Conservation (phyloP, 2,797 vertebrate species). For the Falco concolor region DNA sequence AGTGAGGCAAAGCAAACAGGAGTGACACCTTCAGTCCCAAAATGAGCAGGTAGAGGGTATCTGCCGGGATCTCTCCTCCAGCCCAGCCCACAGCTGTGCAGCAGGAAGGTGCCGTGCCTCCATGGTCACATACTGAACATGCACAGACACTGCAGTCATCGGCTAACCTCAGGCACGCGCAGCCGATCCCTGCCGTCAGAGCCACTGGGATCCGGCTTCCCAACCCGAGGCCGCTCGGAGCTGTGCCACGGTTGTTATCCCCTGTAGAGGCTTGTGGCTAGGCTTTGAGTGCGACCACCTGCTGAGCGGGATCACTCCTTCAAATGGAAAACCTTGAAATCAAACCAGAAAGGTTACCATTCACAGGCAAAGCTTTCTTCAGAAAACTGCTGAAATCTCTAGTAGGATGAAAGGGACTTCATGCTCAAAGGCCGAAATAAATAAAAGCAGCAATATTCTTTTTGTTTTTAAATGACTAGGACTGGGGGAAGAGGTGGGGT, state of each 20-base stretch:
- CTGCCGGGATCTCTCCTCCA: too few relatives aligned
- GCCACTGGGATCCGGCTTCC: neutral
- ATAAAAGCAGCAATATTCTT: neutral
- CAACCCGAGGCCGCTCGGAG: rapidly evolving
- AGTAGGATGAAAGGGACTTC: neutral
- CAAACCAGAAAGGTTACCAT: too few relatives aligned
- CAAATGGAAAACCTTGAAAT: neutral
- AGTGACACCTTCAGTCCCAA: neutral
- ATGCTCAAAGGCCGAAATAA: rapidly evolving
- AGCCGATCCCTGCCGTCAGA: neutral
- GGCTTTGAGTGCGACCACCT: too few relatives aligned
- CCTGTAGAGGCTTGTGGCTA: neutral
- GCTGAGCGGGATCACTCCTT: neutral
- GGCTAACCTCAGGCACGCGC: neutral
- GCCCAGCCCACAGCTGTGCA: neutral
- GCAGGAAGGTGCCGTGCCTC: neutral
- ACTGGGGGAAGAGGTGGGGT: neutral
- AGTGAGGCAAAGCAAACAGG: neutral
- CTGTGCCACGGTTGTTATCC: rapidly evolving
- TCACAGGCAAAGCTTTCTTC: neutral
- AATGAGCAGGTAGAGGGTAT: too few relatives aligned
- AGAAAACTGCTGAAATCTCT: neutral
- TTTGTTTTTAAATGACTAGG: neutral
- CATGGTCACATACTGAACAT: neutral
- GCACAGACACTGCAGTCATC: neutral